Evolutionary conservation across 2,888 invertebrate genomes (phyloP), one percentile per base, ranked within the genome.

Genomic region (Limnephilus rhombicus): DNA sequence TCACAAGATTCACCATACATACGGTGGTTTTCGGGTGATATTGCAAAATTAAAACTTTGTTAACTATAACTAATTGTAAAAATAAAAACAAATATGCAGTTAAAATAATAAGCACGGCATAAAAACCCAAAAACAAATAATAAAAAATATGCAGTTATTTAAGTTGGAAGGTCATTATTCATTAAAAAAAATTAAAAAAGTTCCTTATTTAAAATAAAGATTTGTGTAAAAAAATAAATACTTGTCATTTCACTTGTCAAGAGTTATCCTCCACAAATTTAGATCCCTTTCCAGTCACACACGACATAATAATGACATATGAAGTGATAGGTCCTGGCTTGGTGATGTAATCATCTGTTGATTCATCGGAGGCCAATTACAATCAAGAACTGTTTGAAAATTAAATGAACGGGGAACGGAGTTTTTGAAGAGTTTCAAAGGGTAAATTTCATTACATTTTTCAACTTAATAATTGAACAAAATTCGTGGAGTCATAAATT

Each of bases 291-390:
- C 18, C 68, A 0, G 24, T 68, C n/a, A 68, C 24, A 68, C 68
- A n/a, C 9, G 24, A 68, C 68, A 68, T 68, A 24, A 68, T 68
- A 68, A 68, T 68, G 68, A 68, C 2, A n/a, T 7, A 9, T 24
- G 5, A 45, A 12, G 24, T 85, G 85, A 45, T 85, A 15, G 85
- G 45, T n/a, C 41, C 45, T 45, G 24, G 7, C 41, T n/a, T 12
- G 37, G n/a, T 24, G 41, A 85, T 45, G 85, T 45, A 45, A 87
- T 87, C 87, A 5, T 31, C n/a, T 31, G 31, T 12, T 87, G 87
- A 87, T 18, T 87, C 53, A 87, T 87, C 31, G 53, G 53, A 68
- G 29, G 53, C 68, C 87, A 87, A 87, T 87, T 87, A 87, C 87
- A 87, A 87, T 87, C 68, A 34, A 53, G 87, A 37, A 29, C 13